Conservation (phyloP, 2,113 vertebrate genomes). For the Atlantisia rogersi region DNA sequence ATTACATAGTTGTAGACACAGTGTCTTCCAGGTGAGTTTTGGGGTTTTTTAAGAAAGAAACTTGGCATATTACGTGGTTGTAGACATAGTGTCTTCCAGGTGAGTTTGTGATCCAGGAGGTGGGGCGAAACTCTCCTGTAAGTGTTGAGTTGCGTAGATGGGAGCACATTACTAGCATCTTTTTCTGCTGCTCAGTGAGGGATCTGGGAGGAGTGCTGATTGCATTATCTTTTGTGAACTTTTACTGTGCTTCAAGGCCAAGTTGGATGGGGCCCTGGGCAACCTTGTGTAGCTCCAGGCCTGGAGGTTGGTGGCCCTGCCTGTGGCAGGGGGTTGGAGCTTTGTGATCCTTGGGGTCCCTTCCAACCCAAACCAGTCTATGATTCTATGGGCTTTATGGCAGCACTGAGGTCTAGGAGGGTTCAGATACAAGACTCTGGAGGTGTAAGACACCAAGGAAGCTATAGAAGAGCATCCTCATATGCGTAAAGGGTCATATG, state of each 20-base stretch:
- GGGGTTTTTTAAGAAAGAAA: not conserved
- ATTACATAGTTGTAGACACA: rapidly evolving
- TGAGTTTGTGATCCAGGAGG: not conserved
- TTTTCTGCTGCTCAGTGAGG: not conserved
- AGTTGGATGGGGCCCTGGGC: too few species aligned
- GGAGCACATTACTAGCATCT: not conserved
- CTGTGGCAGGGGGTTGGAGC: too few species aligned
- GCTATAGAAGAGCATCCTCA: not conserved
- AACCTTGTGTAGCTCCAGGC: too few species aligned
- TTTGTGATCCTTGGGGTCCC: too few species aligned
- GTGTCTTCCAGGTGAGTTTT: not conserved
- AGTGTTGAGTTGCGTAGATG: rapidly evolving
- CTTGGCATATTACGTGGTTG: rapidly evolving
- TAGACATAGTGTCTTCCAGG: not conserved
- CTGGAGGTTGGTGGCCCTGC: too few species aligned
- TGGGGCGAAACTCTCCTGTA: not conserved
- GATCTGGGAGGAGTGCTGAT: not conserved
- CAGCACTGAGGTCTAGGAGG: not conserved
- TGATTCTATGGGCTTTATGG: not conserved
- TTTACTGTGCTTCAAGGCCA: not conserved
- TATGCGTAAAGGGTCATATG: rapidly evolving
- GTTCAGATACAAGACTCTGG: not conserved
- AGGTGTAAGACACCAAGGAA: not conserved
- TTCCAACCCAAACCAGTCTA: too few species aligned
- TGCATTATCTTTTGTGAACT: not conserved